Conservation (phyloP, 2,113 vertebrate species). For the Bufo gargarizans region DNA sequence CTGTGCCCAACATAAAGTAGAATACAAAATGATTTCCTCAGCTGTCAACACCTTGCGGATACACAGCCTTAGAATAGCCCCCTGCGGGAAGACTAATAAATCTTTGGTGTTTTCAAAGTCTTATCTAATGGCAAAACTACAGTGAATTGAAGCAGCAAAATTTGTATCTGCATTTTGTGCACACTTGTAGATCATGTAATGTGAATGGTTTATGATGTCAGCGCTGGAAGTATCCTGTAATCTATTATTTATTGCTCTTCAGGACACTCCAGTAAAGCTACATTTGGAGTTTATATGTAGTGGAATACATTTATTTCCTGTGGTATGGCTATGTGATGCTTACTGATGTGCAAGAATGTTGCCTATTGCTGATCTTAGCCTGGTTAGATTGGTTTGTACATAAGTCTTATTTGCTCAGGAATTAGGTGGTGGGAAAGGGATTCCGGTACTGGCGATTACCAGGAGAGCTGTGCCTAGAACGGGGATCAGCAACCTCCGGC, state of each 20-base stretch:
- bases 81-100: background rate
- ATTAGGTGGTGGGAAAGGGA: too few species aligned
- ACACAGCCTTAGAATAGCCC: background rate
- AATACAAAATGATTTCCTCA: slow-evolving; percentile 44
- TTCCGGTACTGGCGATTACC: too few species aligned
- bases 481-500: too few species aligned
- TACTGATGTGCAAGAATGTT: background rate
- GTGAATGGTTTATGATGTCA: background rate
- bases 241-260: slow-evolving; percentile 18
- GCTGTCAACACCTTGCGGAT: slow-evolving; percentile 42
- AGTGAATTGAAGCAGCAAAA: background rate
- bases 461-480: too few species aligned
- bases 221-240: background rate
- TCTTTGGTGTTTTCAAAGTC: background rate
- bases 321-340: background rate
- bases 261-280: background rate
- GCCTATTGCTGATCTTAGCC: background rate
- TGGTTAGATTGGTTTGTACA: background rate
- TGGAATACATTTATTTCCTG: background rate
- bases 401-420: too few species aligned
- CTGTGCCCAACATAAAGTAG: slow-evolving; percentile 22
- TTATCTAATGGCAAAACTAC: slow-evolving; percentile 2
- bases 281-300: background rate
- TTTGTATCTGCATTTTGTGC: background rate
- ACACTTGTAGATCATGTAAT: background rate